Conservation (phyloP, 2,888 invertebrate species). For the Meiosimyza decipiens region DNA sequence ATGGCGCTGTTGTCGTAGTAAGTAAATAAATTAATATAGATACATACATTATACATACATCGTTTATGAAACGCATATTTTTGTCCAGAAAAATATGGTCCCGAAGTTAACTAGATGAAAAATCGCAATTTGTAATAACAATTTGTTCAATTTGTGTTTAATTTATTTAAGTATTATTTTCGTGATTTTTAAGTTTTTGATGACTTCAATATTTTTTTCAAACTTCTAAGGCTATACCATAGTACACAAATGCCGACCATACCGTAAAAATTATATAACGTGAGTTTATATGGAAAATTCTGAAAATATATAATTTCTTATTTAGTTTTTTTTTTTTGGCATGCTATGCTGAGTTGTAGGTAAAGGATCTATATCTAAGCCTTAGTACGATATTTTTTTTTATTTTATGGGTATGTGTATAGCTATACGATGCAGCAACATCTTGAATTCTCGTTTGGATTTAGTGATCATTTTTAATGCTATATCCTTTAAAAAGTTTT, state of each 20-base stretch:
- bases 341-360: constrained; percentile 27
- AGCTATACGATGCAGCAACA: constrained; percentile 6
- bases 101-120: constrained; percentile 56
- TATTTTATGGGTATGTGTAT: constrained; percentile 41
- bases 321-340: constrained; percentile 33
- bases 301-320: constrained; percentile 31
- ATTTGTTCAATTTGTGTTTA: constrained; percentile 44
- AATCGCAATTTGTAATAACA: background rate
- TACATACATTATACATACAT: constrained; percentile 34
- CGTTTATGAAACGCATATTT: constrained; percentile 64
- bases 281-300: constrained; percentile 25
- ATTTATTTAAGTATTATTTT: constrained; percentile 5
- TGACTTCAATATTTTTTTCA: constrained; percentile 11
- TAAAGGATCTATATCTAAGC: background rate
- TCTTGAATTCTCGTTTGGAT: too few species aligned
- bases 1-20: constrained; percentile 42
- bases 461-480: too few species aligned
- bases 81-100: constrained; percentile 65
- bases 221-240: background rate
- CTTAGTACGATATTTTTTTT: constrained; percentile 12
- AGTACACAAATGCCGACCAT: too few species aligned
- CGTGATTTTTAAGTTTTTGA: constrained; percentile 11
- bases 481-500: too few species aligned
- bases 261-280: background rate
- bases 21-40: constrained; percentile 12